phyloP scores from a whole-genome alignment of 92 coral and sea anemone species.

The Galaxea fascicularis region DNA sequence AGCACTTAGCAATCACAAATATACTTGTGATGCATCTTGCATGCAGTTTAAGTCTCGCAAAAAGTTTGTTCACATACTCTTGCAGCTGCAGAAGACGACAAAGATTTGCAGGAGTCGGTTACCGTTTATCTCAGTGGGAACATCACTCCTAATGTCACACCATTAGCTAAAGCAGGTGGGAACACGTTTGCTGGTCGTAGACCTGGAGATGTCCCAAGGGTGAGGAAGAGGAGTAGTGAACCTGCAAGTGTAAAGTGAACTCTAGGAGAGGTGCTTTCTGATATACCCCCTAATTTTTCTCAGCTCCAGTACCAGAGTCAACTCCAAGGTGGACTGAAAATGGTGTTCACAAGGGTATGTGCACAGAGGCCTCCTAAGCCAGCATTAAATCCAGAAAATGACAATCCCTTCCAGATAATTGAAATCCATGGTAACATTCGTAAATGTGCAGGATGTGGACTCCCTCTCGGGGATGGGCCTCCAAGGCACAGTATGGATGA shows the following conservation, averaged over 20 bases:
- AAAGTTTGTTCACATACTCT: no score
- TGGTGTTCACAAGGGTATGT: conserved; percentile 47
- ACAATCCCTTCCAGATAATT: conserved; percentile 27
- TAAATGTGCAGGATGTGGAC: conserved; percentile 58
- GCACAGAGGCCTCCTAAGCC: conserved; percentile 28
- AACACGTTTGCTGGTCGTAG: conserved; percentile 51
- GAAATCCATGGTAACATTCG: conserved; percentile 59
- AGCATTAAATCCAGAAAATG: not conserved
- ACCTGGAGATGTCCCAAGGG: conserved; percentile 45
- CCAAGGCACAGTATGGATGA: conserved; percentile 4
- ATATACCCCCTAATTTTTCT: conserved; percentile 23
- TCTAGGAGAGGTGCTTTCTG: conserved; percentile 33
- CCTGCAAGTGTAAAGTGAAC: conserved; percentile 7
- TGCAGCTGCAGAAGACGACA: no score
- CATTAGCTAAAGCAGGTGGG: conserved; percentile 35
- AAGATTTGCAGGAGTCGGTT: no score
- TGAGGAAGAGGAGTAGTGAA: conserved; percentile 14
- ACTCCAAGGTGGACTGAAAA: conserved; percentile 45
- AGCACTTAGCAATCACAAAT: conserved; percentile 24
- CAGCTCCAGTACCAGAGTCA: conserved; percentile 46
- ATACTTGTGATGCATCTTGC: conserved; percentile 48
- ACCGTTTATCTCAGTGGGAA: no score
- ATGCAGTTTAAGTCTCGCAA: conserved; percentile 48
- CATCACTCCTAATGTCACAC: conserved; percentile 35
- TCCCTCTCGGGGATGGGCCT: conserved; percentile 36